A percentile compares a stretch with the other conserved stretches of the same genome.
These are phyloP conservation scores for Myiotriccus ornatus DNA, from an alignment of 2,797 vertebrate genomes.

Conservation along the genomic window DNA sequence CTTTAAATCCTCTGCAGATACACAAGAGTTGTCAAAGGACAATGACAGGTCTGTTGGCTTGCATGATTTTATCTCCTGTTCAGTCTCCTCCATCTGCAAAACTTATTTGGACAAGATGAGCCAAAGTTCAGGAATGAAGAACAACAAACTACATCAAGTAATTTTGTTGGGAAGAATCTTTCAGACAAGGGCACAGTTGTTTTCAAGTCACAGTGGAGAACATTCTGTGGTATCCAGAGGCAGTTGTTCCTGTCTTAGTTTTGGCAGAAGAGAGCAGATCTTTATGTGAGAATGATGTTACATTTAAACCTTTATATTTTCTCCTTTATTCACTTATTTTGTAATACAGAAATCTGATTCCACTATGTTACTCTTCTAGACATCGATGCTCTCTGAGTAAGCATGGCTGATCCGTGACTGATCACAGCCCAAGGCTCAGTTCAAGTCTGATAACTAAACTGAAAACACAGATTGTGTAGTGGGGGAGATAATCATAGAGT, in stretches of 20 bases:
- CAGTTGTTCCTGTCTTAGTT: not conserved
- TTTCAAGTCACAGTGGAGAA: not conserved
- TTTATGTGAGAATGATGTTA: not conserved
- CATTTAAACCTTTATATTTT: not conserved
- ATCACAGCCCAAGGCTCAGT: not conserved
- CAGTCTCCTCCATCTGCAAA: not conserved
- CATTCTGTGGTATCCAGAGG: not conserved
- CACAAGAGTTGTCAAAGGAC: not conserved
- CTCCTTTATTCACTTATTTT: not conserved
- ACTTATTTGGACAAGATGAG: constrained; percentile 2
- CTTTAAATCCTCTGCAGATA: not conserved
- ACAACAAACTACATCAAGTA: not conserved
- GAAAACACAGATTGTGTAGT: not conserved
- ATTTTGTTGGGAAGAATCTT: not conserved
- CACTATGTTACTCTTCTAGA: not conserved
- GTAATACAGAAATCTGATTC: not conserved
- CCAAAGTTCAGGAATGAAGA: constrained; percentile 1
- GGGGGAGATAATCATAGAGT: not conserved
- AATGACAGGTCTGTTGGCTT: constrained; percentile 9
- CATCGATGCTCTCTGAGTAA: not conserved
- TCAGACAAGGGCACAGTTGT: not conserved
- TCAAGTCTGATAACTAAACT: not conserved
- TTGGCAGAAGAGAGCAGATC: not conserved
- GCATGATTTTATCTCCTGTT: not conserved
- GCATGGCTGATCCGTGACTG: not conserved